Conservation (phyloP, 1,140 invertebrate species). For the Anastrepha obliqua region DNA sequence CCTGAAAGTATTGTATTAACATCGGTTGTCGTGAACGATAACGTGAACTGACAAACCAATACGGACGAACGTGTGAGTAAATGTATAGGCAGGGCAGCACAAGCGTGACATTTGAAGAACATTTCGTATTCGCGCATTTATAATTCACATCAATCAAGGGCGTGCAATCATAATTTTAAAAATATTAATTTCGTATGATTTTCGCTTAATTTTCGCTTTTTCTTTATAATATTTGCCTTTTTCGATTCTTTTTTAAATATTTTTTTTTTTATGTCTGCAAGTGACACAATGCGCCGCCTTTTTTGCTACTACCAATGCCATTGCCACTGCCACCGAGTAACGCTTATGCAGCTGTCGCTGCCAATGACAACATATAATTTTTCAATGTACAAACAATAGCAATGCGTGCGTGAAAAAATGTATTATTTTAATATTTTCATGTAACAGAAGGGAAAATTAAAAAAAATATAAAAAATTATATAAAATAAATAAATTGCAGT, state of each 20-base stretch:
- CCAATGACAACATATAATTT: constrained; percentile 47
- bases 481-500: constrained; percentile 10
- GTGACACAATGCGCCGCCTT: constrained; percentile 8
- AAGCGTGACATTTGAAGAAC: not conserved
- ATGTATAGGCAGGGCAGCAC: not conserved
- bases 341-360: constrained; percentile 7
- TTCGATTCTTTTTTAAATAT: not conserved
- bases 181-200: constrained; percentile 40
- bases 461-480: not conserved
- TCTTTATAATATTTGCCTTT: constrained; percentile 6
- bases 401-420: constrained; percentile 43
- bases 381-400: constrained; percentile 52
- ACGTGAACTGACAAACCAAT: not conserved
- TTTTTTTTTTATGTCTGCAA: not conserved
- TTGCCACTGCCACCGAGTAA: not conserved
- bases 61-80: not conserved
- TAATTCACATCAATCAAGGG: constrained; percentile 30
- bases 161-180: constrained; percentile 21
- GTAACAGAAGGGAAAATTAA: not conserved
- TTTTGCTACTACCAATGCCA: not conserved
- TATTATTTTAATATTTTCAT: constrained; percentile 37
- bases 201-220: constrained; percentile 29
- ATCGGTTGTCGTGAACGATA: not conserved
- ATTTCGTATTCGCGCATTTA: constrained; percentile 6
- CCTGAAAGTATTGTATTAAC: not conserved